Evolutionary conservation across 2,888 invertebrate species (phyloP).

Genomic region (Mythimna loreyi): DNA sequence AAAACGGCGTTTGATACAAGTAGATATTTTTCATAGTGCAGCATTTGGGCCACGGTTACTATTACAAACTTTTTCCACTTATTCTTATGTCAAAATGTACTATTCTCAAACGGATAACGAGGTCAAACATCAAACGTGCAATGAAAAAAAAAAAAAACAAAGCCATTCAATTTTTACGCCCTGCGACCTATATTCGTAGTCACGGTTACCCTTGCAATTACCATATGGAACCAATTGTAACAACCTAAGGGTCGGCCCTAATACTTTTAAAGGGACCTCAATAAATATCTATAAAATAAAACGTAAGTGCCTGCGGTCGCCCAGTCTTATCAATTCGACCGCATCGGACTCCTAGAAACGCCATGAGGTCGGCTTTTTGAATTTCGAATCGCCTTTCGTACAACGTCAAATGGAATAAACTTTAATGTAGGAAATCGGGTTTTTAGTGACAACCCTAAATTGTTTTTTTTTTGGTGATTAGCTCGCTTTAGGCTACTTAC

Average conservation of each 20-base stretch:
- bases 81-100: too few relatives aligned
- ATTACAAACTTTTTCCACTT: too few relatives aligned
- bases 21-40: too few relatives aligned
- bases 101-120: not conserved
- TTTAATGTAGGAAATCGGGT: not conserved
- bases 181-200: conserved; percentile 44
- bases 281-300: conserved; percentile 66
- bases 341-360: conserved; percentile 34
- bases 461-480: not conserved
- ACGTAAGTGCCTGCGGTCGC: conserved; percentile 56
- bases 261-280: conserved; percentile 62
- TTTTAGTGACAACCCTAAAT: not conserved
- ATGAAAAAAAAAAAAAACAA: conserved; percentile 23
- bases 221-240: conserved; percentile 62
- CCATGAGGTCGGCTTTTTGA: conserved; percentile 35
- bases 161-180: conserved; percentile 33
- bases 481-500: too few relatives aligned
- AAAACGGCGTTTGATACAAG: too few relatives aligned
- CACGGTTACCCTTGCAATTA: conserved; percentile 57
- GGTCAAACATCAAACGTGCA: not conserved
- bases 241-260: conserved; percentile 43
- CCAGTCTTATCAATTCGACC: conserved; percentile 62
- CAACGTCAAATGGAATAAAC: conserved; percentile 2
- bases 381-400: conserved; percentile 19
- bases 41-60: too few relatives aligned